Conservation (phyloP, 2,888 invertebrate genomes). For the Leptopterna dolabrata region DNA sequence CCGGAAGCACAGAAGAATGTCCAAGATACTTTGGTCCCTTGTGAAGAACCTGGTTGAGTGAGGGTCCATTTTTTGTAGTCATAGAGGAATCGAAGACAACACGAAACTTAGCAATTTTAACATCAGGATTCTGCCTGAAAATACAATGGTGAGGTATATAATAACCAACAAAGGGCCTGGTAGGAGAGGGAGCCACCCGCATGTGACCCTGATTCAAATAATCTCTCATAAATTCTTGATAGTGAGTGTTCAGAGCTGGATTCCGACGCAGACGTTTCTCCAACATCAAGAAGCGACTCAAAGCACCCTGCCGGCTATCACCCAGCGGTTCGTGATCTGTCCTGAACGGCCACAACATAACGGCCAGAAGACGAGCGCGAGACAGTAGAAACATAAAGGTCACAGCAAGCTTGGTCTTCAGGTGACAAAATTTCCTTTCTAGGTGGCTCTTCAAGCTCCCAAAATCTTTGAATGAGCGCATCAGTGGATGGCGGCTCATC, state of each 20-base stretch:
- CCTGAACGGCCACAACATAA: background rate
- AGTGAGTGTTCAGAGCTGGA: no score
- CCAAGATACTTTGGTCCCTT: no score
- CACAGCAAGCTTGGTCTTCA: no score
- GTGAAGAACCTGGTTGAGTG: no score
- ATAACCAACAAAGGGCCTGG: conserved; percentile 30
- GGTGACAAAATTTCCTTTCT: background rate
- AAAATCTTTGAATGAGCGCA: background rate
- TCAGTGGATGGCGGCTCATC: background rate
- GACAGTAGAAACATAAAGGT: background rate
- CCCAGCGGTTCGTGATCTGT: no score
- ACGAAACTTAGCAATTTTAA: no score
- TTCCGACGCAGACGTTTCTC: background rate
- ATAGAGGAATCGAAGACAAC: no score
- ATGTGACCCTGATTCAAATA: no score
- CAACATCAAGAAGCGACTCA: background rate
- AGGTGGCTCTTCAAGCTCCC: background rate
- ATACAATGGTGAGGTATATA: conserved; percentile 49
- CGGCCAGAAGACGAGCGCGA: no score
- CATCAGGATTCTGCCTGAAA: background rate
- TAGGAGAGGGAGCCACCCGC: no score
- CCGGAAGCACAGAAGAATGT: background rate
- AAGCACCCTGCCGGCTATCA: background rate
- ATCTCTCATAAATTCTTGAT: conserved; percentile 23
- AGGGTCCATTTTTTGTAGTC: no score